Evolutionary conservation across 2,797 vertebrate species (phyloP).

Genomic region (Ciconia nigra): DNA sequence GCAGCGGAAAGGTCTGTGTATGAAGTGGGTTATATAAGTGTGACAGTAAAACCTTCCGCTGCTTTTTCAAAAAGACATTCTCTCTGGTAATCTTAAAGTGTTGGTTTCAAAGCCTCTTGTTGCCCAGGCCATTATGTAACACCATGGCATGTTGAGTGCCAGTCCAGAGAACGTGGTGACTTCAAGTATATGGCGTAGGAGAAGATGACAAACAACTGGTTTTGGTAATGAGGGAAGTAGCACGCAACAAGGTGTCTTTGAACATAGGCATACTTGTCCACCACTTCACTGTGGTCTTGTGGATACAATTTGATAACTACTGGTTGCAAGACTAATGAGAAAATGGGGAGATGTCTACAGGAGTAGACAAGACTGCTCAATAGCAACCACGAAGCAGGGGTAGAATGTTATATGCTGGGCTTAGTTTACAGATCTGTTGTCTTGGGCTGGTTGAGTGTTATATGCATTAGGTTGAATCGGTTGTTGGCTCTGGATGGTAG

Average conservation of each 20-base stretch:
- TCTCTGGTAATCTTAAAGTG: fast-evolving
- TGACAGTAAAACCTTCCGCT: background rate
- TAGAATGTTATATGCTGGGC: fast-evolving
- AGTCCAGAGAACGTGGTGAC: background rate
- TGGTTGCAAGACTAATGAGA: background rate
- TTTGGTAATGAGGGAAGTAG: background rate
- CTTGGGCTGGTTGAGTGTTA: background rate
- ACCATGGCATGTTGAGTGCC: too few species aligned
- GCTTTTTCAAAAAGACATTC: background rate
- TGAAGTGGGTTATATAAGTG: background rate
- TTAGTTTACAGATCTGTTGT: background rate
- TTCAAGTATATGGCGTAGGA: background rate
- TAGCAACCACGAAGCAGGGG: background rate
- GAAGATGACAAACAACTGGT: background rate
- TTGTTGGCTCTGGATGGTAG: background rate
- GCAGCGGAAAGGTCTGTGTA: background rate
- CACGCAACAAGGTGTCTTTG: background rate
- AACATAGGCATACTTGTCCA: fast-evolving
- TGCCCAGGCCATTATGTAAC: fast-evolving
- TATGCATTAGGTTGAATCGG: background rate
- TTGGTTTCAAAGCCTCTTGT: background rate
- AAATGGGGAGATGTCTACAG: background rate
- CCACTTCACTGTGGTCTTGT: background rate
- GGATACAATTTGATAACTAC: background rate
- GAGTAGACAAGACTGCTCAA: background rate